Base-by-base conservation (phyloP, 2,888 invertebrate genomes). In the Coelogynopora nodosa region DNA sequence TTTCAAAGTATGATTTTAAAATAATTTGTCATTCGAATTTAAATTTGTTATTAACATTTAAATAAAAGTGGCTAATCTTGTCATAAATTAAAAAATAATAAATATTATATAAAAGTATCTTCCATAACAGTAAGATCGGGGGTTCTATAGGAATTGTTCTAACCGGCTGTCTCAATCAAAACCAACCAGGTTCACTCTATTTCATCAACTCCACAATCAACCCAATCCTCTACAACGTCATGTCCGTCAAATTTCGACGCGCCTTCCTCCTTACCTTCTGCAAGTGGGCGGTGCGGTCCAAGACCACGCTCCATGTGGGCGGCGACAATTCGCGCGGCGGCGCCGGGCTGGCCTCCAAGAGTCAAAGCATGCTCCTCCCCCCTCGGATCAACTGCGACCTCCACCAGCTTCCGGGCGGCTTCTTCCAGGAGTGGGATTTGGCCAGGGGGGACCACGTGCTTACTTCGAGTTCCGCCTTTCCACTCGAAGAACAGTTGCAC, bases 241-340 rank as follows among this genome's bases (percentile, higher is more conserved):
- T 84, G 84, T 84, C 84, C 0, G 84, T 49, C 10, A 84, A 49
- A 31, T 84, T 84, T 84, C 67, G 84, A 31, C 84, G 49, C 23
- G 84, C 84, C 2, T 84, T 84, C 27, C 67, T 31, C 67, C 67
- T 84, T 26, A 84, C 84, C 18, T 84, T 84, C 67, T 49, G 49
- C 27, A 29, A 31, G 49, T 84, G 49, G 49, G 49, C 49, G 5
- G 49, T 49, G 5, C 49, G 49, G 5, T 49, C 49, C 5, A 5
- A 18, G 5, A 49, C 49, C 49, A 18, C 5, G 18, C 49, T 49
- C 18, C 49, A 49, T 18, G 18, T 49, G 5, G 49, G 49, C 5
- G 49, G 49, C 5, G 49, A 49, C 49, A 49, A 49, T 18, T 49
- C 49, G 49, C 49, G 49, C 49, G 49, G 49, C 18, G 49, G 5